phyloP scores from a whole-genome alignment of 2,113 vertebrate species.

The Myotis brandtii region DNA sequence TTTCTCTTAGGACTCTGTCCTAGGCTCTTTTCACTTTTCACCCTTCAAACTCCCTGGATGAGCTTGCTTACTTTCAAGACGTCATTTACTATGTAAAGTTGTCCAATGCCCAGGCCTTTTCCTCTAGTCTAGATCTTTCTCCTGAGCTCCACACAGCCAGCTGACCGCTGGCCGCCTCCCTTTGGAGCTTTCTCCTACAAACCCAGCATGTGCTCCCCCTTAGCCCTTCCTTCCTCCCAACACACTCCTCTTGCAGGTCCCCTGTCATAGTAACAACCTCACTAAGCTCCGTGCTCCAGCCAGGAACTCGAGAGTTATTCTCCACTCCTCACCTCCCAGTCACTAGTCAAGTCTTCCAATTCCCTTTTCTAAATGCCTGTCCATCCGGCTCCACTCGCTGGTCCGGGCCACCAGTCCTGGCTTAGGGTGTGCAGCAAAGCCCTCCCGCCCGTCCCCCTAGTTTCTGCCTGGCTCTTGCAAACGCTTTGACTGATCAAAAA shows the following conservation, averaged over 20 bases:
- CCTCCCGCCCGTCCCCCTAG: not conserved
- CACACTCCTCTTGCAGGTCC: not conserved
- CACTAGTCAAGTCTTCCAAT: not conserved
- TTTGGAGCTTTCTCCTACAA: not conserved
- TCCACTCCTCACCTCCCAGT: not conserved
- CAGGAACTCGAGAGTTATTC: not conserved
- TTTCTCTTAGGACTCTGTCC: not conserved
- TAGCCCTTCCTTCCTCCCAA: not conserved
- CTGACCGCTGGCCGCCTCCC: no score
- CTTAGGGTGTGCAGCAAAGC: not conserved
- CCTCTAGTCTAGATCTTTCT: not conserved
- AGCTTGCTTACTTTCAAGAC: not conserved
- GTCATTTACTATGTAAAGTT: not conserved
- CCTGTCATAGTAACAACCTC: not conserved
- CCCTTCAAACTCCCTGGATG: not conserved
- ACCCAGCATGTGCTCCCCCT: not conserved
- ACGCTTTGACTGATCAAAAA: not conserved
- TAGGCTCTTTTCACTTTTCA: not conserved
- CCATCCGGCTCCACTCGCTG: no score
- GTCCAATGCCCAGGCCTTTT: not conserved
- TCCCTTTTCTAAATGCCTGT: not conserved
- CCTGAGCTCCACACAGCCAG: not conserved
- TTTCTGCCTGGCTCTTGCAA: not conserved
- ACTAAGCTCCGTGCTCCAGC: not conserved
- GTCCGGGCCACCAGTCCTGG: not conserved